Evolutionary conservation across 2,797 vertebrate genomes (phyloP), one percentile per base, ranked within the genome.

Genomic region (Trichosurus vulpecula): DNA sequence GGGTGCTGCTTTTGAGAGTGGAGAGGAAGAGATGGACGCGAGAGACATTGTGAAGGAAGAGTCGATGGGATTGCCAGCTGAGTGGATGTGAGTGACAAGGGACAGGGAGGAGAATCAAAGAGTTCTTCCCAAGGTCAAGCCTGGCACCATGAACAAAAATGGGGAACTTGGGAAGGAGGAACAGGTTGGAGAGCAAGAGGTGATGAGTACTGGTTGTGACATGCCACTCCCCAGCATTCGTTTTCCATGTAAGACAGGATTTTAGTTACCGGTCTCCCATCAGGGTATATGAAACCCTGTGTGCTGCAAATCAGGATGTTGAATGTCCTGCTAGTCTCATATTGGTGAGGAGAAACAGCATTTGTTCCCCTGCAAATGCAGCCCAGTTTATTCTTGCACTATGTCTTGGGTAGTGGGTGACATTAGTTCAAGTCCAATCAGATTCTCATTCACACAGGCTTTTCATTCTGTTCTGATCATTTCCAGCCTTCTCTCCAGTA

Each of bases 361-460:
- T 91, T 51, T 93, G 4, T 90, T 53, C 90, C 52, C 47, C 56
- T 57, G 41, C 31, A 93, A 94, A 52, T 54, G 90, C 16, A 66
- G 54, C 6, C 29, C 31, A 25, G 53, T 25, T 87, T 53, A 25
- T 87, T 87, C 51, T 54, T 31, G 58, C 13, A 8, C 31, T 54
- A 53, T 52, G 57, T 91, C 90, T n/a, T 66, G 90, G n/a, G 74
- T 51, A 81, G 52, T 2, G 0, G 66, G 13, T 31, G 55, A 95
- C 51, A 81, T 92, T 91, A 91, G 52, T 87, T 94, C 61, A 91
- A 89, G 58, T 91, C 16, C 22, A 35, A 92, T 94, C 53, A 8
- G 5, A 56, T 55, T 29, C 87, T 4, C 0, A 0, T 66, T 54
- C 91, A 94, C 27, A 0, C 0, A 19, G 16, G 3, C 52, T 95